These are phyloP conservation scores for Tenthredo mesomela DNA, from an alignment of 2,888 invertebrate genomes.

Conservation along the genomic window DNA sequence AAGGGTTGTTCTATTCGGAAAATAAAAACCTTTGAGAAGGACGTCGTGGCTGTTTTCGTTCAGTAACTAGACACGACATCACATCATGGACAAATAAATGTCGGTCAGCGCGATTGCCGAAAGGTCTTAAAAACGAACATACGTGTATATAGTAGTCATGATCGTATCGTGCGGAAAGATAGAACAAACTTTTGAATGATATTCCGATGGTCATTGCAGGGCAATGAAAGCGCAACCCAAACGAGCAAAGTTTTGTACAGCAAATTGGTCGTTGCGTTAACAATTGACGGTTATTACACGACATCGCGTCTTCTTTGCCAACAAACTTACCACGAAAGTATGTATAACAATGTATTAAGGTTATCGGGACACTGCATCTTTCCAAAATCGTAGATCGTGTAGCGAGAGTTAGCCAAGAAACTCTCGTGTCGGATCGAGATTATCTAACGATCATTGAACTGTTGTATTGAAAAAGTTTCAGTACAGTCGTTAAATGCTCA, in stretches of 20 bases:
- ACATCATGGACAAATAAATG: neutral
- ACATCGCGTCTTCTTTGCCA: neutral
- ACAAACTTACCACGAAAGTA: neutral
- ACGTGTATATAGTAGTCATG: neutral
- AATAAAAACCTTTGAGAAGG: neutral
- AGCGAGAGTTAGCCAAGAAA: neutral
- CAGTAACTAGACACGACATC: neutral
- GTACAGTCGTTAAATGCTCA: neutral
- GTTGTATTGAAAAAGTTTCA: neutral
- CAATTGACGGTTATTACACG: constrained; percentile 26
- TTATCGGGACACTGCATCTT: neutral
- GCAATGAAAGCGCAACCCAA: constrained; percentile 7
- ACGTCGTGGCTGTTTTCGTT: neutral
- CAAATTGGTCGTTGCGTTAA: constrained; percentile 14
- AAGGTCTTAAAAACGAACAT: neutral
- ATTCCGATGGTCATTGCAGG: constrained; percentile 31
- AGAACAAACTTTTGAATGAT: constrained; percentile 29
- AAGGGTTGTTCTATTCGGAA: neutral
- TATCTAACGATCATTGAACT: neutral
- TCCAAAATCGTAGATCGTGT: neutral
- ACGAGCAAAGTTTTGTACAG: constrained; percentile 33
- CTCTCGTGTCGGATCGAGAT: neutral
- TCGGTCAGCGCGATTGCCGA: neutral
- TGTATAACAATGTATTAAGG: neutral
- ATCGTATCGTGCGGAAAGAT: neutral